phyloP scores from a whole-genome alignment of 2,797 vertebrate species.

The Hyperoplus lanceolatus region DNA sequence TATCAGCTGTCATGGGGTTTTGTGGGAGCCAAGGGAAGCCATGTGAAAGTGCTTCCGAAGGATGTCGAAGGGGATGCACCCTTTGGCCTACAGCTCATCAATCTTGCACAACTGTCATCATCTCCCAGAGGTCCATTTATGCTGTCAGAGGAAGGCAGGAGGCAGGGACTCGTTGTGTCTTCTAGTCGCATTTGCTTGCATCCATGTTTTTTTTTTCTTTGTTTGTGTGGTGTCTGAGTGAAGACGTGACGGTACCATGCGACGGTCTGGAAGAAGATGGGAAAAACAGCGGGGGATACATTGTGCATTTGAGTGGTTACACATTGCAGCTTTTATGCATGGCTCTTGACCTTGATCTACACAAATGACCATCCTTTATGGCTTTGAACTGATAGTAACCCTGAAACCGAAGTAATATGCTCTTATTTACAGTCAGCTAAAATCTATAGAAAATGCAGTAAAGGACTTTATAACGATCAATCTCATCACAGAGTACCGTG shows the following conservation, averaged over 20 bases:
- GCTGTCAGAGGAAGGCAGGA: constrained; percentile 52
- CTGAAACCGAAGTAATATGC: constrained; percentile 1
- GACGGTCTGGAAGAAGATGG: constrained; percentile 18
- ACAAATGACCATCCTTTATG: neutral
- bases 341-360: constrained; percentile 43
- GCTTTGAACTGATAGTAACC: constrained; percentile 10
- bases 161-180: constrained; percentile 18
- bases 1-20: constrained; percentile 76
- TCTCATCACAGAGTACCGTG: neutral
- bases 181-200: constrained; percentile 29
- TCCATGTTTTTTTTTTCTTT: constrained; percentile 26
- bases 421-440: neutral
- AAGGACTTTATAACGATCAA: neutral
- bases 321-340: neutral
- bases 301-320: constrained; percentile 17
- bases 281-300: neutral
- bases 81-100: constrained; percentile 82
- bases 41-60: constrained; percentile 80
- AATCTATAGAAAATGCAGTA: constrained; percentile 3
- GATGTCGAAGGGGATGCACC: constrained; percentile 75
- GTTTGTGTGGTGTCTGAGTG: constrained; percentile 1
- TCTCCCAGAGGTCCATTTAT: constrained; percentile 59
- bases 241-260: constrained; percentile 8
- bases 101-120: constrained; percentile 79
- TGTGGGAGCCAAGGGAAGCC: constrained; percentile 70